phyloP scores from a whole-genome alignment of 2,797 vertebrate genomes.

The Sternotherus odoratus region DNA sequence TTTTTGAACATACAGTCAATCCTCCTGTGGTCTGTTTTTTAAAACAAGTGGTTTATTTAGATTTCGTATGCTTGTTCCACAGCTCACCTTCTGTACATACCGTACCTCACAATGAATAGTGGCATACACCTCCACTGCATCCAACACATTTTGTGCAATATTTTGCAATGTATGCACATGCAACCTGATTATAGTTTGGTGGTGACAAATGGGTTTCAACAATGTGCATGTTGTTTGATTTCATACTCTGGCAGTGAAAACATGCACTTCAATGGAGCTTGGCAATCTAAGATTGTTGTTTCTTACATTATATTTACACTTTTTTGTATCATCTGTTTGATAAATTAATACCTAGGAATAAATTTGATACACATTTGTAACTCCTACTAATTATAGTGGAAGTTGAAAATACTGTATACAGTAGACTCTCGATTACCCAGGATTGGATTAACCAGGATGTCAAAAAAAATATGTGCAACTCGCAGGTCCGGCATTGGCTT shows the following conservation, averaged over 20 bases:
- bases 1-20: not conserved
- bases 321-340: constrained; percentile 47
- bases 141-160: not conserved
- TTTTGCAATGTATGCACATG: constrained; percentile 12
- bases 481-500: no score
- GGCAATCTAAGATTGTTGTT: constrained; percentile 34
- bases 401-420: constrained; percentile 23
- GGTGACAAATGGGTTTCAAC: constrained; percentile 26
- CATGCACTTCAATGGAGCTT: constrained; percentile 33
- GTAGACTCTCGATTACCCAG: no score
- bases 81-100: not conserved
- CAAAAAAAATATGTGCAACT: no score
- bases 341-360: constrained; percentile 47
- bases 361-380: constrained; percentile 35
- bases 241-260: constrained; percentile 23
- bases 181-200: constrained; percentile 30
- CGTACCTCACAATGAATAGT: not conserved
- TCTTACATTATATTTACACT: constrained; percentile 51
- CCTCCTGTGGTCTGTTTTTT: not conserved
- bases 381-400: constrained; percentile 23
- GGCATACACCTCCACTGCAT: not conserved
- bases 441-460: no score
- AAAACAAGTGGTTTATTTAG: not conserved
- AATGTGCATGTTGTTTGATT: constrained; percentile 53
- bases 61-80: not conserved